Evolutionary conservation across 2,797 vertebrate species (phyloP).

Genomic region (Glossophaga mutica): DNA sequence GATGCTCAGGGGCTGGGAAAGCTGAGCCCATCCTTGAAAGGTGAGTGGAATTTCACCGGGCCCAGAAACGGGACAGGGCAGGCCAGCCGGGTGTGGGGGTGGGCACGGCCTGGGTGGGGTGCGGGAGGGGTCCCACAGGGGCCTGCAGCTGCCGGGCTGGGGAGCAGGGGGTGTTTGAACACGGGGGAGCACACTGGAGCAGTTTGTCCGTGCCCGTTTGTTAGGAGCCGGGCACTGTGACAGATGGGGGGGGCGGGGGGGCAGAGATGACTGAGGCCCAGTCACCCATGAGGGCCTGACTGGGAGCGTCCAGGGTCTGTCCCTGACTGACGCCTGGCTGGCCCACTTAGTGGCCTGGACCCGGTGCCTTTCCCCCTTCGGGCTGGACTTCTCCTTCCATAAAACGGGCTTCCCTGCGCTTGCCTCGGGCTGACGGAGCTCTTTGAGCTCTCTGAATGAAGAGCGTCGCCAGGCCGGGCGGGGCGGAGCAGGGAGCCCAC

Average conservation of each 20-base stretch:
- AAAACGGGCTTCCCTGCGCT: neutral
- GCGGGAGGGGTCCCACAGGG: neutral
- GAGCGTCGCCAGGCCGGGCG: neutral
- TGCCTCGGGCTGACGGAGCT: neutral
- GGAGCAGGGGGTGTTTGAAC: neutral
- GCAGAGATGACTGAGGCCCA: neutral
- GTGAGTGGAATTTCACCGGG: neutral
- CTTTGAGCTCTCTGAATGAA: slow-evolving; percentile 16
- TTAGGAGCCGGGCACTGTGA: neutral
- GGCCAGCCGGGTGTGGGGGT: neutral
- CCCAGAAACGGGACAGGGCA: neutral
- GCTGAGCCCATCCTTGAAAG: neutral
- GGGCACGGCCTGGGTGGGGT: rapidly evolving
- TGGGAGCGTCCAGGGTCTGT: neutral
- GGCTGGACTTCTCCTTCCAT: neutral
- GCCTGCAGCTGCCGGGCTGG: neutral
- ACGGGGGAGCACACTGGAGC: rapidly evolving
- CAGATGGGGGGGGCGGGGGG: neutral
- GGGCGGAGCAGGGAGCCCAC: neutral
- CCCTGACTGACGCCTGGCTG: neutral
- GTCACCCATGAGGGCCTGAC: neutral
- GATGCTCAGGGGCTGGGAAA: neutral
- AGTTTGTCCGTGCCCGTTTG: neutral
- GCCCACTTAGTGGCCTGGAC: neutral
- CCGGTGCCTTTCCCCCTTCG: neutral